A percentile compares a stretch with the other conserved stretches of the same genome.
Conservation (phyloP, 2,113 vertebrate genomes). For the Amblyornis subalaris region DNA sequence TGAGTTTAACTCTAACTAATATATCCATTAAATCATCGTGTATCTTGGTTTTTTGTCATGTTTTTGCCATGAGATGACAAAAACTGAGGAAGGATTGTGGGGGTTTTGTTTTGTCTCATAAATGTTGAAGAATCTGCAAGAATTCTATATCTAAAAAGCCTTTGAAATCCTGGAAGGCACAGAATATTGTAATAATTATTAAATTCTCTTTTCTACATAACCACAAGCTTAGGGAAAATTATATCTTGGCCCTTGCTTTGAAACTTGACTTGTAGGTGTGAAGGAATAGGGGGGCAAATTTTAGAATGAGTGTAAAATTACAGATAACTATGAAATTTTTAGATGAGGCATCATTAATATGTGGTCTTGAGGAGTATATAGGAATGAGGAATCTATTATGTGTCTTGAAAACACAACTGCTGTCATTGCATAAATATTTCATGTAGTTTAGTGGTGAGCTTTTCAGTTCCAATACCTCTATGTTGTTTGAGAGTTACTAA, state of each 20-base stretch:
- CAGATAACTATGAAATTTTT: background rate
- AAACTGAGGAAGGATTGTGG: background rate
- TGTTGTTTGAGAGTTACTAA: background rate
- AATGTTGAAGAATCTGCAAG: background rate
- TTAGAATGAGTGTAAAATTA: background rate
- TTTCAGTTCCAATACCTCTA: background rate
- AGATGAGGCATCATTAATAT: background rate
- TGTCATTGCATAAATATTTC: background rate
- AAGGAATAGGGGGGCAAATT: background rate
- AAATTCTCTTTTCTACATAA: background rate
- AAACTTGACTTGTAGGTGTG: background rate
- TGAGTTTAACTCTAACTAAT: background rate
- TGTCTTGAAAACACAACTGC: background rate
- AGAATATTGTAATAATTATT: background rate
- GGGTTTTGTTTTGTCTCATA: background rate
- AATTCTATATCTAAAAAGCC: background rate
- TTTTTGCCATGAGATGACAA: background rate
- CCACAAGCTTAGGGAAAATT: background rate
- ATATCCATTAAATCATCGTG: background rate
- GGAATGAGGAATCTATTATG: background rate
- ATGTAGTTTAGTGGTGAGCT: background rate
- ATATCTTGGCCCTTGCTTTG: background rate
- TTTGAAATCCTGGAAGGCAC: background rate
- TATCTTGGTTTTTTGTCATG: background rate
- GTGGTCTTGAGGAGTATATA: background rate